phyloP scores from a whole-genome alignment of 1,140 invertebrate species.

The Eubasilissa regina region DNA sequence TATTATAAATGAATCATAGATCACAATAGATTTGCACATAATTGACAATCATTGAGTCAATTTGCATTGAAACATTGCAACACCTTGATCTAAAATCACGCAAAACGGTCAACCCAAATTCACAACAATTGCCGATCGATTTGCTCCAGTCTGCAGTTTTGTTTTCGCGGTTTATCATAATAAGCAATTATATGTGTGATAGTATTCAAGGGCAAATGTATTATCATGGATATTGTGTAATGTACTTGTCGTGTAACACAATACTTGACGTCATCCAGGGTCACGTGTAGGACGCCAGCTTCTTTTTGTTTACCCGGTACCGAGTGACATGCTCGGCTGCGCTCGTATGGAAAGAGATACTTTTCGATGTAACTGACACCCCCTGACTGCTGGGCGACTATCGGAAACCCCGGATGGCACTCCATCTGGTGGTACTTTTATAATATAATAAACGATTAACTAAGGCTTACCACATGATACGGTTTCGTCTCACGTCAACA shows the following conservation, averaged over 20 bases:
- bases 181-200: too few relatives aligned
- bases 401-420: slow-evolving; percentile 31
- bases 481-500: too few relatives aligned
- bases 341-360: not conserved
- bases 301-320: slow-evolving; percentile 17
- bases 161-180: too few relatives aligned
- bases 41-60: too few relatives aligned
- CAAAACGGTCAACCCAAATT: too few relatives aligned
- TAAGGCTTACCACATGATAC: slow-evolving; percentile 10
- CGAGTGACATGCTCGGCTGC: not conserved
- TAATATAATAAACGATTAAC: not conserved
- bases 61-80: too few relatives aligned
- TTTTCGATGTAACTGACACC: slow-evolving; percentile 11
- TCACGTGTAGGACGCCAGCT: slow-evolving; percentile 13
- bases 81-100: too few relatives aligned
- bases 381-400: not conserved
- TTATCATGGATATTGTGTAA: not conserved
- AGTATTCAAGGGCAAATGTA: too few relatives aligned
- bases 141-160: too few relatives aligned
- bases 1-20: too few relatives aligned
- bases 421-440: not conserved
- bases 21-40: too few relatives aligned
- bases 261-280: slow-evolving; percentile 19
- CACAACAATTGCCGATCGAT: too few relatives aligned
- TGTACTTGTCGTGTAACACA: not conserved